Evolutionary conservation across 2,113 vertebrate genomes (phyloP).

Genomic region (Oriolus oriolus): DNA sequence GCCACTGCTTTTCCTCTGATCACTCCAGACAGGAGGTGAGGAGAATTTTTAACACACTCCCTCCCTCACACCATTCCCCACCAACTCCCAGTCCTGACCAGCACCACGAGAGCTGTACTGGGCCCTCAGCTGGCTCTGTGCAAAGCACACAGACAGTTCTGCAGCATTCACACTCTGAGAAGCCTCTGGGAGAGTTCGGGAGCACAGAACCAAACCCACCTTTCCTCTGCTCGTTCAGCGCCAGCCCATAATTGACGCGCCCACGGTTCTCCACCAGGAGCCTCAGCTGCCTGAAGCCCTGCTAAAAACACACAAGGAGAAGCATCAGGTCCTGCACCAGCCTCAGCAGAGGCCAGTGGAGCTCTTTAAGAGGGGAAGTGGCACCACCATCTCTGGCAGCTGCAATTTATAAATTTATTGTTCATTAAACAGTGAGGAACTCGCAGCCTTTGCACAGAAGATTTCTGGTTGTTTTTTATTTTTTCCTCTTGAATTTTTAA

Average conservation of each 20-base stretch:
- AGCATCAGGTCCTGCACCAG: neutral
- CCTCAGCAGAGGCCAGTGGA: neutral
- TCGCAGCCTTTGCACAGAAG: neutral
- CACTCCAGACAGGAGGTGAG: neutral
- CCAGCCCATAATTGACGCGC: slow-evolving; percentile 81
- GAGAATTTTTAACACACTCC: neutral
- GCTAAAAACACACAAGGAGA: neutral
- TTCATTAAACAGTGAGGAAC: neutral
- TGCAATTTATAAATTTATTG: neutral
- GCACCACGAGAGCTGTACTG: neutral
- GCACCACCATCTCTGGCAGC: neutral
- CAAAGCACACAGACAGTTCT: neutral
- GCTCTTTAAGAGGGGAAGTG: neutral
- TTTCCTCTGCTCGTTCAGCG: slow-evolving; percentile 88
- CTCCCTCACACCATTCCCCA: neutral
- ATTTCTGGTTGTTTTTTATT: neutral
- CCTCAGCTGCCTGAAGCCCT: slow-evolving; percentile 82
- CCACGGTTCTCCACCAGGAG: slow-evolving; percentile 92
- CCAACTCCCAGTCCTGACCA: neutral
- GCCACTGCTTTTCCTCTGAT: neutral
- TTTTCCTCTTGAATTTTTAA: neutral
- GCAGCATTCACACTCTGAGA: neutral
- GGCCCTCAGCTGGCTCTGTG: neutral
- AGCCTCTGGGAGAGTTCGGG: neutral
- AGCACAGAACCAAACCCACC: slow-evolving; percentile 67